These are phyloP conservation scores for Andrena praecox DNA, from an alignment of 2,888 invertebrate species.

Conservation along the genomic window DNA sequence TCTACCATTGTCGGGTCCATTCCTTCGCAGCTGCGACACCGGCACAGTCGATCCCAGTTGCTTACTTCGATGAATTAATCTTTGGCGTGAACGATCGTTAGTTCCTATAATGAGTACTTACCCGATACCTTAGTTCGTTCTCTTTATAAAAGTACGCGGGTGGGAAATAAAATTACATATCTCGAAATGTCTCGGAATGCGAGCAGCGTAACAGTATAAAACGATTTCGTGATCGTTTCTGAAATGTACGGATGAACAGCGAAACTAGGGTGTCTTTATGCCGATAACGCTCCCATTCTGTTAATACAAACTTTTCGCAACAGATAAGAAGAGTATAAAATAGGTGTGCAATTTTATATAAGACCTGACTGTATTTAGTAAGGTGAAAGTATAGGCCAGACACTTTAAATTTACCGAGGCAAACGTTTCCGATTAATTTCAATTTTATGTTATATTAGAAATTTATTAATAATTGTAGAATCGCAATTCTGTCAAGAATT, in stretches of 20 bases:
- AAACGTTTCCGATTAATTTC: too few relatives aligned
- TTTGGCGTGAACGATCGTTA: background rate
- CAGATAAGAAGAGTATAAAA: background rate
- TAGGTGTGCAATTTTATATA: background rate
- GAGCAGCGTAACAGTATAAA: background rate
- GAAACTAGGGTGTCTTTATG: background rate
- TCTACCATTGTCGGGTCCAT: constrained; percentile 31
- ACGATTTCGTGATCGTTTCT: background rate
- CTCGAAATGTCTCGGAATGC: too few relatives aligned
- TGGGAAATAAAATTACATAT: background rate
- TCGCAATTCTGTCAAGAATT: too few relatives aligned
- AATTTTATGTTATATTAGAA: too few relatives aligned
- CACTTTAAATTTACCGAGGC: too few relatives aligned
- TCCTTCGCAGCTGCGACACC: background rate
- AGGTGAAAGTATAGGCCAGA: too few relatives aligned
- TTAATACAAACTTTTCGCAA: background rate
- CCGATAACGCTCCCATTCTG: constrained; percentile 38
- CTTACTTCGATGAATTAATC: background rate
- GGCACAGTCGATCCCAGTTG: background rate
- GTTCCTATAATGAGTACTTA: constrained; percentile 39
- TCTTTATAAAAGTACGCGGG: background rate
- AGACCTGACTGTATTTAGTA: background rate
- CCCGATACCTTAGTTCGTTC: background rate
- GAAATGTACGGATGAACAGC: background rate
- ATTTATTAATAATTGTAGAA: too few relatives aligned